Percentiles rank a stretch among this genome's conserved stretches.
Conservation (phyloP, 2,888 invertebrate genomes). For the Sclerodermus sp. region DNA sequence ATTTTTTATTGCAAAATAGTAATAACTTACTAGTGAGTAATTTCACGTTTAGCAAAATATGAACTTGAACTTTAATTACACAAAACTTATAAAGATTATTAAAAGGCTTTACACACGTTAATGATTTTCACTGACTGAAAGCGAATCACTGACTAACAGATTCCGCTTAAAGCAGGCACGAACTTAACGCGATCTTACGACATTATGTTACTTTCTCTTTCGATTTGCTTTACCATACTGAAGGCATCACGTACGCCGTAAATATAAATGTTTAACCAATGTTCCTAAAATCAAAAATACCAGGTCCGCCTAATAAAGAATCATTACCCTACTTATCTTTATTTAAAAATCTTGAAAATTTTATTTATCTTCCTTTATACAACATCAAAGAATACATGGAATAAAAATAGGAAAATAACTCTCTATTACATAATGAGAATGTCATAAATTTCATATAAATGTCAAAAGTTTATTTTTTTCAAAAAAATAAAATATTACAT, state of each 20-base stretch:
- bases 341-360: not conserved
- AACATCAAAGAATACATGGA: not conserved
- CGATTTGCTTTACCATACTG: conserved; percentile 23
- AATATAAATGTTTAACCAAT: not conserved
- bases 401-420: not conserved
- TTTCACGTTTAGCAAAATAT: no score
- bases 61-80: not conserved
- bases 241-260: conserved; percentile 7
- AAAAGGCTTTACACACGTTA: not conserved
- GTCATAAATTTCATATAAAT: no score
- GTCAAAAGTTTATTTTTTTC: no score
- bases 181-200: conserved; percentile 33
- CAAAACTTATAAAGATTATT: no score
- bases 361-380: not conserved
- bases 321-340: no score
- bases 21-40: no score
- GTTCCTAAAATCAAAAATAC: no score
- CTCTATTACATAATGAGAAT: not conserved
- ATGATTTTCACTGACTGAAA: conserved; percentile 5
- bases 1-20: no score
- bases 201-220: conserved; percentile 44
- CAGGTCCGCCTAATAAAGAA: no score
- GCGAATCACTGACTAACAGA: conserved; percentile 27
- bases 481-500: no score
- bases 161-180: conserved; percentile 12